Base-by-base conservation (phyloP, 2,888 invertebrate species). In the Apotomis turbidana region DNA sequence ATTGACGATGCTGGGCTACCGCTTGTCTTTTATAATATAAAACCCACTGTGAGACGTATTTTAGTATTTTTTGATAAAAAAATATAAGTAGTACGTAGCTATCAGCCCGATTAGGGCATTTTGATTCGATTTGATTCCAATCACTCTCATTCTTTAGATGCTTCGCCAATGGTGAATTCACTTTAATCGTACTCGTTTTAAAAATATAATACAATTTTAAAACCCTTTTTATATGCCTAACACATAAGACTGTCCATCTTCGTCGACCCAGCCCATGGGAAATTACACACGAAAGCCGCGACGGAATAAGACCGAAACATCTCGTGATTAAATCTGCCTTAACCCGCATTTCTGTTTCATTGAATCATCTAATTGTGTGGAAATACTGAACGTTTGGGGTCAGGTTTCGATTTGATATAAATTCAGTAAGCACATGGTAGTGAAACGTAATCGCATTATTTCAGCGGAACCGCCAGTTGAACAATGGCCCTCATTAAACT, bases 321-420 rank as follows among this genome's bases (percentile, higher is more conserved):
- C 86, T 87, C 85, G 82, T 86, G 88, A 89, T 88, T 89, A 88
- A 88, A 89, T 88, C 87, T 83, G 83, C 81, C 85, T 85, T 82
- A 81, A 79, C 84, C 84, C 84, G 81, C 83, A 82, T 85, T 88
- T 88, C 89, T 87, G 81, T 87, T 81, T 85, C 87, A 88, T 88
- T 87, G 87, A 84, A 80, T 84, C 81, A 85, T 87, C 87, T 87
- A 90, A 89, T 90, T 87, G 89, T 83, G 84, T 85, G 88, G 89
- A 89, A 89, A 88, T 81, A 80, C 82, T 82, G 80, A 81, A 82
- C 81, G 80, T 78, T 82, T 81, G 78, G 82, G 80, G 78, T 83
- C 80, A 76, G 80, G 81, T 78, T 81, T 81, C 81, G 83, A 83
- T 85, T 82, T 82, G 78, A 78, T 81, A 80, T 82, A 82, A 84